These are phyloP conservation scores for Turnix velox DNA, from an alignment of 2,113 vertebrate species.

Conservation along the genomic window DNA sequence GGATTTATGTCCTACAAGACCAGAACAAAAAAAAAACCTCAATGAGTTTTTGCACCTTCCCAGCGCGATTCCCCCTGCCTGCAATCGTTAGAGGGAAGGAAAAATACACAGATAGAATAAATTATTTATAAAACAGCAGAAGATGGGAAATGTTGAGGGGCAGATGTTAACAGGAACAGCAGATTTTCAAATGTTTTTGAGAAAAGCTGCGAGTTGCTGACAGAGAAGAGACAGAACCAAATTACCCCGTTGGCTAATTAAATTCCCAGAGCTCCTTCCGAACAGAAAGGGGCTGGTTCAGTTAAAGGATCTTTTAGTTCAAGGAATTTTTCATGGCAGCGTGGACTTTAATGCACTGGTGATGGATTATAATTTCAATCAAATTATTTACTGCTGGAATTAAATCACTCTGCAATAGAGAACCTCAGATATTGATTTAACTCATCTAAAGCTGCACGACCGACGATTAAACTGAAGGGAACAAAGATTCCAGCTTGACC, in stretches of 20 bases:
- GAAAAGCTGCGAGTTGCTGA: not conserved
- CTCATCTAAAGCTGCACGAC: not conserved
- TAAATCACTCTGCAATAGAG: not conserved
- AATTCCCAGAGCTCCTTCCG: slow-evolving; percentile 1
- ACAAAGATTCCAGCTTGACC: not conserved
- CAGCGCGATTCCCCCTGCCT: not conserved
- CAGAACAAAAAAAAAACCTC: not conserved
- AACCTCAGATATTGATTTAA: not conserved
- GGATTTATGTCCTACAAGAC: not conserved
- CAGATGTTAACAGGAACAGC: not conserved
- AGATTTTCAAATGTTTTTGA: not conserved
- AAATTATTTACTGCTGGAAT: slow-evolving; percentile 21
- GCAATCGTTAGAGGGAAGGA: not conserved
- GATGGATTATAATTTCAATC: not conserved
- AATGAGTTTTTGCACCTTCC: not conserved
- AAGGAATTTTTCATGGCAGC: not conserved
- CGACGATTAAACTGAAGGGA: not conserved
- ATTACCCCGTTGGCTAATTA: not conserved
- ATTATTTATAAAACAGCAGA: not conserved
- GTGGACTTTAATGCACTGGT: not conserved
- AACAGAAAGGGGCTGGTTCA: not conserved
- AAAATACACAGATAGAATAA: not conserved
- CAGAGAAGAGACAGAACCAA: slow-evolving; percentile 21
- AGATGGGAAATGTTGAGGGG: not conserved
- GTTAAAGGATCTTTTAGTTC: not conserved